phyloP scores from a whole-genome alignment of 2,797 vertebrate species.

The Tinamus major region DNA sequence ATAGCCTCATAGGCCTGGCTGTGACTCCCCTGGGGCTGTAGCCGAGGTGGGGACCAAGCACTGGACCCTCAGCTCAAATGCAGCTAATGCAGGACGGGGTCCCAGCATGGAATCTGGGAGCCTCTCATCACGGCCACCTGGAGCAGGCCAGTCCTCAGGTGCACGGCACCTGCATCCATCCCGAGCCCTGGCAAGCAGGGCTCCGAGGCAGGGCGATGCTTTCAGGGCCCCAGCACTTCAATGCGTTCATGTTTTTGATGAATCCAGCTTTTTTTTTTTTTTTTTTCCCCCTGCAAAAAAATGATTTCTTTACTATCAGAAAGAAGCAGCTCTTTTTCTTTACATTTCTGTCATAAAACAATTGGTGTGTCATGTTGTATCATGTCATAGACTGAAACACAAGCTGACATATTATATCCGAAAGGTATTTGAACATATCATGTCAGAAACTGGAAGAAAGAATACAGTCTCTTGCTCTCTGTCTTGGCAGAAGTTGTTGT shows the following conservation, averaged over 20 bases:
- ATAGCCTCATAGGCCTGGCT: fast-evolving
- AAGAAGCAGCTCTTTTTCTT: constrained; percentile 1
- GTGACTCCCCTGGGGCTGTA: background rate
- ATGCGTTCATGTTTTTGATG: constrained; percentile 12
- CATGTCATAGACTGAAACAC: constrained; percentile 59
- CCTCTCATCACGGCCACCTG: background rate
- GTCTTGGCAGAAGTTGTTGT: constrained; percentile 38
- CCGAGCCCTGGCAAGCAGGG: background rate
- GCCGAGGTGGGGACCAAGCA: background rate
- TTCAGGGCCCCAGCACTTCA: background rate
- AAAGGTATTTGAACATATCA: constrained; percentile 70
- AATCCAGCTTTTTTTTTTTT: constrained; percentile 4
- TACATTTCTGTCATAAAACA: constrained; percentile 67
- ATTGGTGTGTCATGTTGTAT: constrained; percentile 59
- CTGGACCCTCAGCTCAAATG: fast-evolving
- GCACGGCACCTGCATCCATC: fast-evolving
- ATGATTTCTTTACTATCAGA: constrained; percentile 51
- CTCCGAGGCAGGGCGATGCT: background rate
- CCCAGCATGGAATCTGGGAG: background rate
- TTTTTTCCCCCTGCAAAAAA: background rate
- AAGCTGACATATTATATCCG: constrained; percentile 64
- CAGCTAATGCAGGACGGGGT: background rate
- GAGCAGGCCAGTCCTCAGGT: background rate
- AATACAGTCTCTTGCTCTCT: background rate
- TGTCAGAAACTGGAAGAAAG: constrained; percentile 53